A percentile compares a stretch with the other conserved stretches of the same genome.
These are phyloP conservation scores for Proctacanthus coquilletti DNA, from an alignment of 1,140 invertebrate genomes.

Conservation along the genomic window DNA sequence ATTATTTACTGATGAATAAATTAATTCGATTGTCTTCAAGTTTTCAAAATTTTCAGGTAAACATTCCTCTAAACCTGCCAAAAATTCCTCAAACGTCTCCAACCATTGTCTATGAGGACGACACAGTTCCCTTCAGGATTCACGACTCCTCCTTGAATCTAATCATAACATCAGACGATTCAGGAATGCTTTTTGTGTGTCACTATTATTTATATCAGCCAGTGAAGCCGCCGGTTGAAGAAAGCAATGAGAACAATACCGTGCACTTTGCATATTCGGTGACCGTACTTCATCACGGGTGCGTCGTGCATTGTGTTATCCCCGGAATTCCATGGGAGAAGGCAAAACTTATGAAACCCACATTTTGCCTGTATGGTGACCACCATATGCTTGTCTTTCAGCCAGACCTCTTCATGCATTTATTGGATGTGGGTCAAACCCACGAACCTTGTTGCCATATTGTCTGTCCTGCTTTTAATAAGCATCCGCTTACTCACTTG, in stretches of 20 bases:
- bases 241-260: slow-evolving; percentile 39
- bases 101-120: slow-evolving; percentile 54
- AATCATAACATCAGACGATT: slow-evolving; percentile 53
- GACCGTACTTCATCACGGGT: slow-evolving; percentile 63
- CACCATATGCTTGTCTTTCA: slow-evolving; percentile 63
- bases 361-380: slow-evolving; percentile 54
- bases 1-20: slow-evolving; percentile 18
- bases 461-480: slow-evolving; percentile 39
- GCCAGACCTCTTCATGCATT: slow-evolving; percentile 59
- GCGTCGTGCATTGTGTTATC: slow-evolving; percentile 64
- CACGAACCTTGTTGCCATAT: slow-evolving; percentile 71
- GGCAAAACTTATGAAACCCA: slow-evolving; percentile 54
- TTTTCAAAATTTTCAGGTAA: slow-evolving; percentile 40
- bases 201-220: slow-evolving; percentile 74
- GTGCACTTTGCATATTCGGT: slow-evolving; percentile 73
- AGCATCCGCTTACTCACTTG: slow-evolving; percentile 43
- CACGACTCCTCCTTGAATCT: slow-evolving; percentile 69
- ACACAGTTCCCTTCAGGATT: slow-evolving; percentile 55
- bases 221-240: slow-evolving; percentile 39
- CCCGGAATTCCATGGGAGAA: slow-evolving; percentile 60
- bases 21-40: not conserved
- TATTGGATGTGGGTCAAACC: slow-evolving; percentile 59
- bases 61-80: slow-evolving; percentile 66
- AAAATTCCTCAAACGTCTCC: slow-evolving; percentile 40
- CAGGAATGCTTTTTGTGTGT: slow-evolving; percentile 62